Evolutionary conservation across 2,888 invertebrate species (phyloP).

Genomic region (Nomada ferruginata): DNA sequence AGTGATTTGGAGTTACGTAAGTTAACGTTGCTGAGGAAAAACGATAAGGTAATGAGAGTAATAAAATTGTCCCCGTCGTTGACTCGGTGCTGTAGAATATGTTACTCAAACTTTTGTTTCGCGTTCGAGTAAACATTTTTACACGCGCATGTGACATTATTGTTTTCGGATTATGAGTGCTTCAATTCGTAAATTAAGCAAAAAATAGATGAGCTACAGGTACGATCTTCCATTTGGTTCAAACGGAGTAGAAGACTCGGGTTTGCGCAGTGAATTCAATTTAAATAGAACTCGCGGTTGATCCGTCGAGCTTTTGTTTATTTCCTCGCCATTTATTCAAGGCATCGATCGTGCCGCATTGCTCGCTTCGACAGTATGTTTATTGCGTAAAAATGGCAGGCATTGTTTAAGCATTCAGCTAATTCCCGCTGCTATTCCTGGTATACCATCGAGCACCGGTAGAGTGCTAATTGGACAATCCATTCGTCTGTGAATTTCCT

Average conservation of each 20-base stretch:
- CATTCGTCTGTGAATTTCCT: neutral
- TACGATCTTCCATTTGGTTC: too few relatives aligned
- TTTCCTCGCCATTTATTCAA: neutral
- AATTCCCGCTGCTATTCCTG: neutral
- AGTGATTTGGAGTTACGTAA: too few relatives aligned
- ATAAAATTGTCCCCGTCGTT: too few relatives aligned
- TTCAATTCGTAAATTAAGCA: too few relatives aligned
- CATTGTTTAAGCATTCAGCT: conserved; percentile 9
- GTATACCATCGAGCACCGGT: neutral
- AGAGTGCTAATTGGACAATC: conserved; percentile 13
- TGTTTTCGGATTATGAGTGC: too few relatives aligned
- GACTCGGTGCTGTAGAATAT: neutral
- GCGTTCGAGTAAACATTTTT: neutral
- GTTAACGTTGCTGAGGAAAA: too few relatives aligned
- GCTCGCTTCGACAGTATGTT: neutral
- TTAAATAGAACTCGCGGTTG: neutral
- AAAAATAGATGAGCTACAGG: too few relatives aligned
- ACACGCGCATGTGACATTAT: too few relatives aligned
- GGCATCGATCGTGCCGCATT: neutral
- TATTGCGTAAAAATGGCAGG: neutral
- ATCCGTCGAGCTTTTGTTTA: neutral
- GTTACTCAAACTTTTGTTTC: neutral
- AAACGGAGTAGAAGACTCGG: too few relatives aligned
- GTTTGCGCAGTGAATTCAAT: neutral
- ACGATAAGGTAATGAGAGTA: too few relatives aligned